Percentiles rank a stretch among this genome's conserved stretches.
phyloP scores from a whole-genome alignment of 2,113 vertebrate species.

The human region DNA sequence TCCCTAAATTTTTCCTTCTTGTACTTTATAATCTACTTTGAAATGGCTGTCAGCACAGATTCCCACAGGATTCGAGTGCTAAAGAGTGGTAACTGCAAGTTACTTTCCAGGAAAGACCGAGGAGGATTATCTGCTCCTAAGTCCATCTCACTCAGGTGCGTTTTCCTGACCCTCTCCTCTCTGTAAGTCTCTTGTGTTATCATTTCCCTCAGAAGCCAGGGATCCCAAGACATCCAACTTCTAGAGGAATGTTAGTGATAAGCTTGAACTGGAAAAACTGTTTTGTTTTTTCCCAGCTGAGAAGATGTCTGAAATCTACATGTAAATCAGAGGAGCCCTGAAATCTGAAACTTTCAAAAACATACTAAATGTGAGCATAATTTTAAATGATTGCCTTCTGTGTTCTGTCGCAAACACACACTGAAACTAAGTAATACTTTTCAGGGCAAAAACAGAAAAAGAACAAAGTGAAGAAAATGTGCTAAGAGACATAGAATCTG shows the following conservation, averaged over 20 bases:
- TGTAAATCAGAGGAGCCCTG: neutral
- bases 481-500: neutral
- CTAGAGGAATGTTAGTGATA: neutral
- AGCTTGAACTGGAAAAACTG: neutral
- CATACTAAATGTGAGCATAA: neutral
- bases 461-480: neutral
- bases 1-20: constrained; percentile 15
- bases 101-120: neutral
- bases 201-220: neutral
- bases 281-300: neutral
- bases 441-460: neutral
- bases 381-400: neutral
- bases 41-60: neutral
- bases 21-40: neutral
- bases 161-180: neutral
- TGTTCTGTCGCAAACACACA: neutral
- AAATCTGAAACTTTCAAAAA: constrained; percentile 12
- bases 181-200: neutral
- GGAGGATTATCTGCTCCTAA: neutral
- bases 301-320: neutral
- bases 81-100: neutral
- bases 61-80: neutral
- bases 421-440: neutral
- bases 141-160: neutral
- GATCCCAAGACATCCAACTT: neutral